phyloP scores from a whole-genome alignment of 2,888 invertebrate species.

The Apamea anceps region DNA sequence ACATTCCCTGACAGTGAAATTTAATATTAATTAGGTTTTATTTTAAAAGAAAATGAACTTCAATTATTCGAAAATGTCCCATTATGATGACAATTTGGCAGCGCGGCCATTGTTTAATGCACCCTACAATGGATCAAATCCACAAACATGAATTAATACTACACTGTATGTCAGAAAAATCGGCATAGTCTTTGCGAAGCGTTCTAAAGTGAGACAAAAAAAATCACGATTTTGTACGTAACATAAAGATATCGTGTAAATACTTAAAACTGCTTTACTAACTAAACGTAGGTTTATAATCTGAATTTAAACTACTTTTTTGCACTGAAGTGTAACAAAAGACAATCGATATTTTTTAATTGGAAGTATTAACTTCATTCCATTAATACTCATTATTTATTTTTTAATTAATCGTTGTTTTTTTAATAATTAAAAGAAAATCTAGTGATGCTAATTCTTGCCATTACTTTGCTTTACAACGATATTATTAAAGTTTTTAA shows the following conservation, averaged over 20 bases:
- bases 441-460: constrained; percentile 72
- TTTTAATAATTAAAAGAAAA: constrained; percentile 19
- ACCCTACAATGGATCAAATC: constrained; percentile 30
- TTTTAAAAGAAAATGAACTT: not conserved
- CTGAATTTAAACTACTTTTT: constrained; percentile 39
- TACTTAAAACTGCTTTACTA: constrained; percentile 62
- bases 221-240: constrained; percentile 57
- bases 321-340: constrained; percentile 64
- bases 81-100: constrained; percentile 4
- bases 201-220: constrained; percentile 44
- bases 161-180: constrained; percentile 11
- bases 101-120: constrained; percentile 6
- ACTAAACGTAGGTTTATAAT: constrained; percentile 59
- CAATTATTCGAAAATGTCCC: not conserved
- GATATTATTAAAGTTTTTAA: constrained; percentile 65
- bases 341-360: constrained; percentile 48
- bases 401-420: constrained; percentile 56
- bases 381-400: constrained; percentile 76
- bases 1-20: constrained; percentile 52
- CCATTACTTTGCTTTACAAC: constrained; percentile 76
- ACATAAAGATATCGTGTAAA: constrained; percentile 58
- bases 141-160: not conserved
- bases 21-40: not conserved
- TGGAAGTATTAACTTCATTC: constrained; percentile 71
- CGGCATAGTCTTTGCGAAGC: constrained; percentile 38